Percentiles rank a stretch among this genome's conserved stretches.
These are phyloP conservation scores for Gymnogyps californianus DNA, from an alignment of 2,113 vertebrate species.

Conservation along the genomic window DNA sequence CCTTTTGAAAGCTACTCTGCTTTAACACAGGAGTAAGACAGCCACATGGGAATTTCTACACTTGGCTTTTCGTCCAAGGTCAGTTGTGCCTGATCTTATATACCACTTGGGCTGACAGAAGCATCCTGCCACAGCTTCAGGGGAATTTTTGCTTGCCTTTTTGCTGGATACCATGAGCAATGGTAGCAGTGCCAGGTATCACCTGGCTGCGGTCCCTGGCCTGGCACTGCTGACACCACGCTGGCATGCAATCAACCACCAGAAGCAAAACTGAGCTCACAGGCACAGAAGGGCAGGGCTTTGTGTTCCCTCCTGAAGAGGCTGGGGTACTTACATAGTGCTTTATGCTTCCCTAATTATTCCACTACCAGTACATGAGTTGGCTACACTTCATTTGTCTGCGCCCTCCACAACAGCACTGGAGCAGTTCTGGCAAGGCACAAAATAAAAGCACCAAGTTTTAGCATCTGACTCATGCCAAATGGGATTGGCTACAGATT, in stretches of 20 bases:
- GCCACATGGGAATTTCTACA: not conserved
- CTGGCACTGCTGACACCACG: fast-evolving
- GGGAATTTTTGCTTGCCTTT: not conserved
- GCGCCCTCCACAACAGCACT: not conserved
- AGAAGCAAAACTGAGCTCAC: not conserved
- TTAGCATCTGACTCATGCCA: not conserved
- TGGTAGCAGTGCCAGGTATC: not conserved
- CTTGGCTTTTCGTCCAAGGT: not conserved
- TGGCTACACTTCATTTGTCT: not conserved
- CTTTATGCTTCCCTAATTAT: not conserved
- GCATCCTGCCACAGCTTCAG: not conserved
- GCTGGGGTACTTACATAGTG: not conserved
- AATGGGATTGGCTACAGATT: not conserved
- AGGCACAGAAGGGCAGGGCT: not conserved
- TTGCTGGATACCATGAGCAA: not conserved
- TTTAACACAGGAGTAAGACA: not conserved
- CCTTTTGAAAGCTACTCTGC: not conserved
- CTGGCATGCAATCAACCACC: not conserved
- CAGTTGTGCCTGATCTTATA: not conserved
- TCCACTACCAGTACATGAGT: not conserved
- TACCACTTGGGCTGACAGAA: not conserved
- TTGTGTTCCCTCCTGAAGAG: not conserved
- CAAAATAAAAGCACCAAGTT: not conserved
- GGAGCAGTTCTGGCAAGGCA: not conserved
- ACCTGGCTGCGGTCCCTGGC: not conserved